Evolutionary conservation across 2,888 invertebrate genomes (phyloP), one percentile per base, ranked within the genome.

Genomic region (Acrocyrtus sp.): DNA sequence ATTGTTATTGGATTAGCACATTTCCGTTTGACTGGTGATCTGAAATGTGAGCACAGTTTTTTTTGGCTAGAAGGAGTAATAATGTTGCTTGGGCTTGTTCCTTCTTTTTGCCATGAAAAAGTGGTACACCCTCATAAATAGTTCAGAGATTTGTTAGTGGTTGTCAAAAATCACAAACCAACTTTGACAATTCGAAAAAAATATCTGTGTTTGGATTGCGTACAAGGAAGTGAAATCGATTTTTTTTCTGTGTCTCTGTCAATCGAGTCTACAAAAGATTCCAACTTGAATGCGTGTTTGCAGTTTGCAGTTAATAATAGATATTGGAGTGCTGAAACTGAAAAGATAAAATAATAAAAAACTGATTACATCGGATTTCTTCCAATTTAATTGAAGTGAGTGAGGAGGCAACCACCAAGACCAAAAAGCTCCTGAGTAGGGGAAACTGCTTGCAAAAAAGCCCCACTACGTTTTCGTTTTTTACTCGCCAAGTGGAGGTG

Each of bases 161-260:
- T 61, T 68, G 68, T 68, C 68, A 68, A 68, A 60, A 53, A 60
- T 68, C 51, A 47, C 21, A 29, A 45, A 41, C 34, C 61, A 27
- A 47, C 60, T 54, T 19, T 57, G 39, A 48, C 39, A 26, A 54
- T 63, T 56, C 19, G 62, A 29, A 43, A 39, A 39, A 43, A 21
- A 56, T 54, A n/a, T n/a, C n/a, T n/a, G n/a, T n/a, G n/a, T n/a
- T n/a, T 41, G 41, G n/a, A 5, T 24, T n/a, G 51, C 27, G 51
- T 10, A 51, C 68, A 61, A 68, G 68, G 68, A 68, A 68, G 68
- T 68, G 68, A 68, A 68, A 68, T 68, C 68, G 68, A 68, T 68
- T 60, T 60, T 60, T 61, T 53, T n/a, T n/a, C 39, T 45, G 27
- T 29, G 53, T 41, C 50, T 60, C 48, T n/a, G n/a, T n/a, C n/a